A percentile compares a stretch with the other conserved stretches of the same genome.
These are phyloP conservation scores for Lophotriccus pileatus DNA, from an alignment of 2,797 vertebrate genomes.

Conservation along the genomic window DNA sequence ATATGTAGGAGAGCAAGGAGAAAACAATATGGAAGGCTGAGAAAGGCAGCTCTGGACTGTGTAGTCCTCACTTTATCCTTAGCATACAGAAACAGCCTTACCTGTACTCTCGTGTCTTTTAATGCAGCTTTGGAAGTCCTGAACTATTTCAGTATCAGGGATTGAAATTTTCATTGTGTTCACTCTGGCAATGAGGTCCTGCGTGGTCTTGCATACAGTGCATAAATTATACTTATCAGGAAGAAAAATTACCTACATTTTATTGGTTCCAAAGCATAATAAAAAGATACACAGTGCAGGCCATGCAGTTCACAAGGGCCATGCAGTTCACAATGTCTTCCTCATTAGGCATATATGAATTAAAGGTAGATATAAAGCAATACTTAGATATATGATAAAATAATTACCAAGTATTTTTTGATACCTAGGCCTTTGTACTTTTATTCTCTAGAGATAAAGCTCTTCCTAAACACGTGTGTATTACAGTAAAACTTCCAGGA, in stretches of 20 bases:
- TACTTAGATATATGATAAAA: background rate
- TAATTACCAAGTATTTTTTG: background rate
- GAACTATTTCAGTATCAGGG: background rate
- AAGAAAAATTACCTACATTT: background rate
- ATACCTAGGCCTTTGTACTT: background rate
- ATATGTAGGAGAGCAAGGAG: background rate
- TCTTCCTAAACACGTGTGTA: background rate
- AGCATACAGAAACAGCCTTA: background rate
- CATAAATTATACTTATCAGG: background rate
- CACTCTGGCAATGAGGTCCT: background rate
- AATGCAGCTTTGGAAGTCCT: background rate
- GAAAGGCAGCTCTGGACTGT: background rate
- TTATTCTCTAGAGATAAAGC: background rate
- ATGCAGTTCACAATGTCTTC: too few species aligned
- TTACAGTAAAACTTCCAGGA: background rate
- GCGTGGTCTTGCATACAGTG: background rate
- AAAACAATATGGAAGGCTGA: background rate
- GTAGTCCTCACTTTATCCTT: background rate
- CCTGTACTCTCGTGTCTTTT: background rate
- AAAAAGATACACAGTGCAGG: background rate
- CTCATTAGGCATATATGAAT: background rate
- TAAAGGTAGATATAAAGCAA: background rate
- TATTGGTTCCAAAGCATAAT: slow-evolving; percentile 27
- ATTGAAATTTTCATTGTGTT: background rate
- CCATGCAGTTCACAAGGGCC: background rate